phyloP scores from a whole-genome alignment of 2,113 vertebrate genomes.

The Sigmodon hispidus region DNA sequence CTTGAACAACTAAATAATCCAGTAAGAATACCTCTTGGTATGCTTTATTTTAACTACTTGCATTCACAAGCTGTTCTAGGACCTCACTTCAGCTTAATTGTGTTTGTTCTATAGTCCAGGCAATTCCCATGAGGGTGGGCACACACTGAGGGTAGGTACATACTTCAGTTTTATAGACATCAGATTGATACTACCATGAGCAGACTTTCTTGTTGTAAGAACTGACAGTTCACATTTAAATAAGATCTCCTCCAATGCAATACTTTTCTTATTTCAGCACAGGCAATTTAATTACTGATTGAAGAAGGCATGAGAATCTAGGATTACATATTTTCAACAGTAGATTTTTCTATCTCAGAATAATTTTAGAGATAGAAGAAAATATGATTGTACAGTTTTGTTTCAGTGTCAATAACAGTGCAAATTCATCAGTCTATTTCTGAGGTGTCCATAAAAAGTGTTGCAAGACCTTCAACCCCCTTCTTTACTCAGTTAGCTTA shows the following conservation, averaged over 20 bases:
- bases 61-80: background rate
- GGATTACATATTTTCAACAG: conserved; percentile 4
- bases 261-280: conserved; percentile 33
- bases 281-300: conserved; percentile 37
- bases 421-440: background rate
- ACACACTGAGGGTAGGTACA: background rate
- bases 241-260: conserved; percentile 7
- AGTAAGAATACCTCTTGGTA: background rate
- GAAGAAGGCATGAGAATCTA: background rate
- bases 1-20: background rate
- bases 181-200: background rate
- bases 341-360: conserved; percentile 19
- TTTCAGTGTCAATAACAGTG: background rate
- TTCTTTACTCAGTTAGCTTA: conserved; percentile 65
- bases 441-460: conserved; percentile 7
- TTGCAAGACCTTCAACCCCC: background rate
- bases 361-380: conserved; percentile 52
- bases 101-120: background rate
- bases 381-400: conserved; percentile 46
- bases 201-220: background rate
- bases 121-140: background rate
- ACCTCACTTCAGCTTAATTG: background rate
- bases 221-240: background rate
- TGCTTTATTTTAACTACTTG: background rate
- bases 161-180: background rate